These are phyloP conservation scores for Actinopyga echinites DNA, from an alignment of 53 echinoderm and acorn worm genomes.

Conservation along the genomic window DNA sequence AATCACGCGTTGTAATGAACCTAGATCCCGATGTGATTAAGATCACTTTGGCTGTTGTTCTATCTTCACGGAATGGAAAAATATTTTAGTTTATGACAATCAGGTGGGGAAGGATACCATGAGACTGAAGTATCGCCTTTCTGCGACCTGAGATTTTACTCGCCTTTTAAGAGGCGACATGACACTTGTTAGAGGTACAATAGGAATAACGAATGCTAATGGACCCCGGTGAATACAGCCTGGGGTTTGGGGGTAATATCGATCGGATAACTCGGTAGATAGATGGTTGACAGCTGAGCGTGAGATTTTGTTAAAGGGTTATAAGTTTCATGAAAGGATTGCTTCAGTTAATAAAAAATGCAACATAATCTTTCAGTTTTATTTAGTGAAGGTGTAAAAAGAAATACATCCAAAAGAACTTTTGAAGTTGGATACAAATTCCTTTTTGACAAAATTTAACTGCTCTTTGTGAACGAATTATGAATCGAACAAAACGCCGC, in stretches of 20 bases:
- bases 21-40: conserved; percentile 25
- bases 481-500: too few relatives aligned
- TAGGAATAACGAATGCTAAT: conserved; percentile 9
- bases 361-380: conserved; percentile 18
- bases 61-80: conserved; percentile 10
- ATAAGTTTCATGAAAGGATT: background rate
- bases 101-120: conserved; percentile 8
- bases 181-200: conserved; percentile 26
- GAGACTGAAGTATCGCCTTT: conserved; percentile 8
- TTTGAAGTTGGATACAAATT: too few relatives aligned
- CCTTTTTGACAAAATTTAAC: too few relatives aligned
- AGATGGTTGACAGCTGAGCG: background rate
- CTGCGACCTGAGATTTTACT: conserved; percentile 13
- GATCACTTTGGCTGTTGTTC: conserved; percentile 19
- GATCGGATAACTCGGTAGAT: background rate
- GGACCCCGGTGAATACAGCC: background rate
- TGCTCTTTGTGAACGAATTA: too few relatives aligned
- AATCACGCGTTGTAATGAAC: conserved; percentile 32
- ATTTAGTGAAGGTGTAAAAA: conserved; percentile 31
- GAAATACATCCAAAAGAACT: too few relatives aligned
- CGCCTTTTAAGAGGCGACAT: conserved; percentile 37
- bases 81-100: conserved; percentile 26
- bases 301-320: background rate
- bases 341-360: conserved; percentile 14
- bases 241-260: background rate